phyloP scores from a whole-genome alignment of 2,113 vertebrate species.

The Sus scrofa region DNA sequence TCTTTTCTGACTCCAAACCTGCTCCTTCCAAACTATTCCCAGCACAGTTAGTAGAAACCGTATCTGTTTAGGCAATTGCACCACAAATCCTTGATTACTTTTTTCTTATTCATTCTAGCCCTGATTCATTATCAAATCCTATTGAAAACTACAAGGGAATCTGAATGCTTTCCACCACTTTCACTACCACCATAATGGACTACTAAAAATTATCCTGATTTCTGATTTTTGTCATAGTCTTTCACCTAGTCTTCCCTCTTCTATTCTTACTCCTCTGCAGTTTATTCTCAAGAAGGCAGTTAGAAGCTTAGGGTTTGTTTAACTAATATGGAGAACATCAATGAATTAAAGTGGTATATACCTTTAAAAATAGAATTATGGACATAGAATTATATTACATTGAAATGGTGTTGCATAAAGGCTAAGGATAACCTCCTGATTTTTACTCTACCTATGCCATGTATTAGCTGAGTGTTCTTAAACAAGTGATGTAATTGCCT shows the following conservation, averaged over 20 bases:
- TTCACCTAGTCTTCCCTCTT: neutral
- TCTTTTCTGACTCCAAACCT: neutral
- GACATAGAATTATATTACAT: neutral
- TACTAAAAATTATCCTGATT: neutral
- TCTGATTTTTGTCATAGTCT: neutral
- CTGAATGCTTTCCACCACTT: neutral
- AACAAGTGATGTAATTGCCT: neutral
- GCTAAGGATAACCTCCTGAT: neutral
- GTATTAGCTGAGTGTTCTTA: neutral
- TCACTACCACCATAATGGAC: neutral
- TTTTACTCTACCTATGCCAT: neutral
- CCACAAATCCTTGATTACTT: neutral
- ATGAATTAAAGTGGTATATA: neutral
- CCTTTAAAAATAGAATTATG: neutral
- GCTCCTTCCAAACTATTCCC: neutral
- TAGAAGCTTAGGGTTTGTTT: neutral
- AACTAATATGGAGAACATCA: neutral
- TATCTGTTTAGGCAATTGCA: neutral
- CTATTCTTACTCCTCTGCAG: neutral
- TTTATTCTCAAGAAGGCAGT: neutral
- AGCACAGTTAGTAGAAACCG: neutral
- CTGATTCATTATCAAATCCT: neutral
- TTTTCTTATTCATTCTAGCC: neutral
- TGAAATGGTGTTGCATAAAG: neutral
- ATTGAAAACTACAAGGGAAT: neutral